Evolutionary conservation across 2,888 invertebrate genomes (phyloP), one percentile per base, ranked within the genome.

Genomic region (Zelleria hepariella): DNA sequence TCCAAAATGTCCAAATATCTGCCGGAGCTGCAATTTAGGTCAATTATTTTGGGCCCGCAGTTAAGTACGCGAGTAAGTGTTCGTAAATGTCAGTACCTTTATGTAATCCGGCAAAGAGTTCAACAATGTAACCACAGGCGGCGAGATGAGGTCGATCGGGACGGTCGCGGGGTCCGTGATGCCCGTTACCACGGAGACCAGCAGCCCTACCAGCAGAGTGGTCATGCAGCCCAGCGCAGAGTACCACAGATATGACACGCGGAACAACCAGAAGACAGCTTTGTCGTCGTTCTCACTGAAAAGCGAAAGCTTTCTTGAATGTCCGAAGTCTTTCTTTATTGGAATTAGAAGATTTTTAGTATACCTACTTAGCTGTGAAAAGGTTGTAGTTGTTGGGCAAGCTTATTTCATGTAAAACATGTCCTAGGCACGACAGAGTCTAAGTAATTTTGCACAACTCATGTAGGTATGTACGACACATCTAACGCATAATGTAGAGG

Each of bases 211-310:
- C 10, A 94, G 69, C 24, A 96, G 80, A 0, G 95, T 96, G 0
- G 93, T 84, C 3, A 92, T 66, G 66, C 94, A 94, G 3, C 97
- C 96, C 60, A 96, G 91, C 58, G 92, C 92, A 6, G 96, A 95
- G 82, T 96, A 97, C 96, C 97, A 97, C 72, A 97, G 91, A 77
- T 97, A 97, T 27, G 95, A 95, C 59, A 96, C 84, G n/a, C 92
- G 90, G 75, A 94, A 96, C 61, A 96, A 76, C 74, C 90, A 81
- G 65, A 86, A 86, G 2, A 86, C 82, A 6, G 78, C 73, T 27
- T 63, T 57, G 52, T 64, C 66, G 15, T 64, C 60, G 51, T 61
- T 58, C 24, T 62, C 59, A 48, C 65, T 67, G 62, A n/a, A n/a
- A n/a, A n/a, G n/a, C n/a, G n/a, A n/a, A n/a, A n/a, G n/a, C n/a